Evolutionary conservation across 1,140 invertebrate genomes (phyloP).

Genomic region (Drosophila arizonae): DNA sequence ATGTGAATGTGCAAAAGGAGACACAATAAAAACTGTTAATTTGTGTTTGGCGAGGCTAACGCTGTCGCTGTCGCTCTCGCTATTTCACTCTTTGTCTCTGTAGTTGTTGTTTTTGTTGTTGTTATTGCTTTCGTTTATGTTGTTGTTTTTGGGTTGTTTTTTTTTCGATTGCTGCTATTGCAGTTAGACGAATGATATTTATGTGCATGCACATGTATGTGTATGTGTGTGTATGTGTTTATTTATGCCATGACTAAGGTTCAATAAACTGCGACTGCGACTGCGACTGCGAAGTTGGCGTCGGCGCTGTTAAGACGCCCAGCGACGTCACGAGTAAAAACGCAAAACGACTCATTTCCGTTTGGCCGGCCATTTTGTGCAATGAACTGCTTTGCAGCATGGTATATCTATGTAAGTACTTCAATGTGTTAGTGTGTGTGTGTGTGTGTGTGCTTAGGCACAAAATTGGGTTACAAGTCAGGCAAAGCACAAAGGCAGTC

Average conservation of each 20-base stretch:
- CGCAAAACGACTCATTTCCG: conserved; percentile 48
- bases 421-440: conserved; percentile 11
- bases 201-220: conserved; percentile 2
- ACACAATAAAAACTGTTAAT: conserved; percentile 62
- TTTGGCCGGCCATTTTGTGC: conserved; percentile 41
- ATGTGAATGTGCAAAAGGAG: conserved; percentile 14
- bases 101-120: background rate
- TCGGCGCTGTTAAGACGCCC: conserved; percentile 41
- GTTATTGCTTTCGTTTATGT: conserved; percentile 29
- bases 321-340: conserved; percentile 56
- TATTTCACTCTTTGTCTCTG: conserved; percentile 14
- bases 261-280: conserved; percentile 55
- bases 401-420: background rate
- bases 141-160: conserved; percentile 12
- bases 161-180: conserved; percentile 6
- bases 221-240: conserved; percentile 18
- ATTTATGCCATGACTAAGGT: conserved; percentile 62
- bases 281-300: background rate
- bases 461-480: conserved; percentile 74
- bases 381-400: conserved; percentile 31
- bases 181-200: conserved; percentile 20
- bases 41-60: conserved; percentile 46
- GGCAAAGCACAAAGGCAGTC: conserved; percentile 51
- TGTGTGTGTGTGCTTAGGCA: conserved; percentile 24
- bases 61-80: conserved; percentile 15